phyloP scores from a whole-genome alignment of 2,797 vertebrate genomes.

The Chaetophractus vellerosus region DNA sequence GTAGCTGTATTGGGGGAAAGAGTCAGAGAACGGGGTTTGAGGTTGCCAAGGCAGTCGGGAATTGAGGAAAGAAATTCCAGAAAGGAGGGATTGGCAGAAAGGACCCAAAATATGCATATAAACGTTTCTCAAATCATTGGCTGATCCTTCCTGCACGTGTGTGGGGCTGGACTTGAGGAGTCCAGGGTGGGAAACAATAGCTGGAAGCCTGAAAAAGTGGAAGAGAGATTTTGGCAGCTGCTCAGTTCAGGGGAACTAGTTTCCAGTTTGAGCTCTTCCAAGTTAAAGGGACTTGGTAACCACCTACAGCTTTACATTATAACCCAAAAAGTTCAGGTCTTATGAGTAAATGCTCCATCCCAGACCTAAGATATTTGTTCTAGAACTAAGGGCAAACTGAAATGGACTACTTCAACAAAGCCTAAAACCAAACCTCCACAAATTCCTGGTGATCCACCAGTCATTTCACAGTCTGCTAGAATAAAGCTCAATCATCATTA shows the following conservation, averaged over 20 bases:
- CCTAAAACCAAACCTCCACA: not conserved
- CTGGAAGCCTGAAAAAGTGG: not conserved
- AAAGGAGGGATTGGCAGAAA: not conserved
- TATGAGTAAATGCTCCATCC: not conserved
- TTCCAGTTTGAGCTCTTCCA: not conserved
- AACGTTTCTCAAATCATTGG: not conserved
- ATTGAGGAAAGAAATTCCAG: not conserved
- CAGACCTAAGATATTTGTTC: not conserved
- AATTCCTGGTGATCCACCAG: not conserved
- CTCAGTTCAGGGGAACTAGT: not conserved
- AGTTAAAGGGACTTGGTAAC: not conserved
- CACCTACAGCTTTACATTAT: not conserved
- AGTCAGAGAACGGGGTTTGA: not conserved
- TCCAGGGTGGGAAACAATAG: not conserved
- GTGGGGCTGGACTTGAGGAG: not conserved
- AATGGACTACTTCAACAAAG: not conserved
- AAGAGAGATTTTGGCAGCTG: not conserved
- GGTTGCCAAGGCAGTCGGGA: not conserved
- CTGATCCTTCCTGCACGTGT: not conserved
- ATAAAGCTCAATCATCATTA: no score
- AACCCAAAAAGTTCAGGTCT: not conserved
- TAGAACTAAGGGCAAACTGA: not conserved
- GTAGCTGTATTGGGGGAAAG: not conserved
- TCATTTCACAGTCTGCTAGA: not conserved
- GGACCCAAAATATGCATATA: not conserved